Evolutionary conservation across 1,140 invertebrate species (phyloP).

Genomic region (Pseudachorutes palmiensis): DNA sequence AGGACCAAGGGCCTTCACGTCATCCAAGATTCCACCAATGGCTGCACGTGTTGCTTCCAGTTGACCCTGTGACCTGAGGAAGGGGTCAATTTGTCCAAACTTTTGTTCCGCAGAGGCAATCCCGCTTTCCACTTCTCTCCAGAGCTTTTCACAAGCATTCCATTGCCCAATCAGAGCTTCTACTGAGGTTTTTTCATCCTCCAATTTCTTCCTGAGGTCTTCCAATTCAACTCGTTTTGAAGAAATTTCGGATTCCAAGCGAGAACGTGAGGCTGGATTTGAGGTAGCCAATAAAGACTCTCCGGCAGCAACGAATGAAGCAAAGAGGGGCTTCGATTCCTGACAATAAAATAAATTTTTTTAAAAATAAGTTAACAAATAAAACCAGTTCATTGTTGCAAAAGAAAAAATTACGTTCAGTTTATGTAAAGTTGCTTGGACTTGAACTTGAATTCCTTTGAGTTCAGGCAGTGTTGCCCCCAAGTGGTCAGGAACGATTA

Average conservation of each 20-base stretch:
- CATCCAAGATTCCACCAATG: slow-evolving; percentile 58
- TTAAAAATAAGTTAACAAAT: too few relatives aligned
- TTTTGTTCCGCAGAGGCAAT: slow-evolving; percentile 58
- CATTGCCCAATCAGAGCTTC: too few relatives aligned
- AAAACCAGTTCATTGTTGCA: not conserved
- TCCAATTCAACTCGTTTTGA: too few relatives aligned
- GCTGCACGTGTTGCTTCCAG: slow-evolving; percentile 59
- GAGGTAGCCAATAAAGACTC: not conserved
- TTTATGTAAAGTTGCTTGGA: slow-evolving; percentile 65
- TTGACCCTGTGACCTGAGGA: slow-evolving; percentile 62
- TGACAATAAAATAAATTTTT: not conserved
- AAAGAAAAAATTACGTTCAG: slow-evolving; percentile 56
- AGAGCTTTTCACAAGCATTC: slow-evolving; percentile 63
- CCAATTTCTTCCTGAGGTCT: too few relatives aligned
- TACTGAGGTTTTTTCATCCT: too few relatives aligned
- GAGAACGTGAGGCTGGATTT: slow-evolving; percentile 43
- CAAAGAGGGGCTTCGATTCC: not conserved
- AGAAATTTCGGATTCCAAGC: too few relatives aligned
- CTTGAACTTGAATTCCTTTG: slow-evolving; percentile 68
- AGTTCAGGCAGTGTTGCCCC: slow-evolving; percentile 65
- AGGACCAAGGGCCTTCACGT: slow-evolving; percentile 50
- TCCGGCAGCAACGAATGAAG: not conserved
- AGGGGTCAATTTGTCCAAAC: slow-evolving; percentile 61
- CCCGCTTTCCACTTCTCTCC: slow-evolving; percentile 55
- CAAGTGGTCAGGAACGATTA: slow-evolving; percentile 62